Evolutionary conservation across 1,140 invertebrate species (phyloP), one percentile per base, ranked within the genome.

Genomic region (Panagrolaimus sp.): DNA sequence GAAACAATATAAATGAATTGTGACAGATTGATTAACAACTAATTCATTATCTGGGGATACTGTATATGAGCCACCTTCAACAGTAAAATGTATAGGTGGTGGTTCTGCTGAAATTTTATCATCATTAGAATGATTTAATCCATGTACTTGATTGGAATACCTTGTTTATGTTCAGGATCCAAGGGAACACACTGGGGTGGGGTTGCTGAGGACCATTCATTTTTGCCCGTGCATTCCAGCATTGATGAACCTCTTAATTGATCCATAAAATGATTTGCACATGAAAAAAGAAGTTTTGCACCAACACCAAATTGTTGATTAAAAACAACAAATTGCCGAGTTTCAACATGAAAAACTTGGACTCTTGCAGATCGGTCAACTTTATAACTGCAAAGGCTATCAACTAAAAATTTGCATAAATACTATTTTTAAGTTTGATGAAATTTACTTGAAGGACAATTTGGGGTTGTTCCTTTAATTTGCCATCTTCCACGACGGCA

Each of bases 401-500:
- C 17, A 28, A 28, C 52, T 58, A 14, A 14, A 52, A 73, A 69
- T 68, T 71, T 76, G 43, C 26, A 68, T 45, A 46, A 43, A 7
- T n/a, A 2, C 69, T 69, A n/a, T n/a, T 12, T 17, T 72, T 69
- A 48, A 67, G 0, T 21, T 14, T 21, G 71, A 8, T 24, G n/a
- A 21, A 32, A 55, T n/a, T 52, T 45, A 78, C 76, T 72, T 28
- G 44, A 44, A 7, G 74, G 74, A 47, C 74, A 76, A 26, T 75
- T 43, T 32, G 76, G 65, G 6, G 47, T 24, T 17, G 67, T 76
- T 14, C 52, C 52, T 21, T 74, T 75, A n/a, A 45, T 32, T 17
- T 76, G 73, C 75, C 75, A 76, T 48, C 74, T 69, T 43, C 75
- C 77, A 8, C 65, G 58, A 21, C 65, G 68, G 55, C 75, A 76